phyloP scores from a whole-genome alignment of 1,140 invertebrate genomes.

The Megalopta genalis region DNA sequence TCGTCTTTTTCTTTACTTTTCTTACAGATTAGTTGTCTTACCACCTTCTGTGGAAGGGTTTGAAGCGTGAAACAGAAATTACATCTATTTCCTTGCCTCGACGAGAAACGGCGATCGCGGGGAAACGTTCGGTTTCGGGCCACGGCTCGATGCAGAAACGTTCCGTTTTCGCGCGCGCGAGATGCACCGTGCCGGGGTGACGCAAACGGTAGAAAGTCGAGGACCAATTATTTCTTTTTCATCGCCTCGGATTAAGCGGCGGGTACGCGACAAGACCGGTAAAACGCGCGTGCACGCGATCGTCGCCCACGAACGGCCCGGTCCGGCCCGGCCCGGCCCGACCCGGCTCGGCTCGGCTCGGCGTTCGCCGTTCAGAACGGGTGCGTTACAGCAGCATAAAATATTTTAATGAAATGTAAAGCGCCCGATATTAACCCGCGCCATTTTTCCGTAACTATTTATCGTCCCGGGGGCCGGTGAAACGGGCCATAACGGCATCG shows the following conservation, averaged over 20 bases:
- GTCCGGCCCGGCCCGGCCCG: neutral
- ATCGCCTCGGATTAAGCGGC: neutral
- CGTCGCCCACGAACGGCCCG: too few relatives aligned
- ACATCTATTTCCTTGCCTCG: too few relatives aligned
- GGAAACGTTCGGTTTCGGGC: neutral
- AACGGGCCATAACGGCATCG: conserved; percentile 3
- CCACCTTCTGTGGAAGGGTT: too few relatives aligned
- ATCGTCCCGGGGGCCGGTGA: neutral
- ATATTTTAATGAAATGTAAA: conserved; percentile 31
- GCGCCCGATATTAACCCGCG: neutral
- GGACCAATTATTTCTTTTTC: neutral
- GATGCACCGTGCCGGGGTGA: neutral
- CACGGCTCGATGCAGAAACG: neutral
- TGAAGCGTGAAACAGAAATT: too few relatives aligned
- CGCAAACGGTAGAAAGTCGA: conserved; percentile 25
- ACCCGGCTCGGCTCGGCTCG: neutral
- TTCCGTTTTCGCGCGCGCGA: neutral
- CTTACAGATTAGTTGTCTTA: too few relatives aligned
- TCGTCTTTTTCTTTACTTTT: too few relatives aligned
- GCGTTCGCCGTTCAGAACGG: neutral
- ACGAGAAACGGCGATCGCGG: too few relatives aligned
- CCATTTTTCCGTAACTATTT: neutral
- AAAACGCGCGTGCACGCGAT: too few relatives aligned
- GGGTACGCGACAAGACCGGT: too few relatives aligned
- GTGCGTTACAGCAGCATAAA: conserved; percentile 1